phyloP scores from a whole-genome alignment of 2,113 vertebrate genomes.

The Desmodus rotundus region DNA sequence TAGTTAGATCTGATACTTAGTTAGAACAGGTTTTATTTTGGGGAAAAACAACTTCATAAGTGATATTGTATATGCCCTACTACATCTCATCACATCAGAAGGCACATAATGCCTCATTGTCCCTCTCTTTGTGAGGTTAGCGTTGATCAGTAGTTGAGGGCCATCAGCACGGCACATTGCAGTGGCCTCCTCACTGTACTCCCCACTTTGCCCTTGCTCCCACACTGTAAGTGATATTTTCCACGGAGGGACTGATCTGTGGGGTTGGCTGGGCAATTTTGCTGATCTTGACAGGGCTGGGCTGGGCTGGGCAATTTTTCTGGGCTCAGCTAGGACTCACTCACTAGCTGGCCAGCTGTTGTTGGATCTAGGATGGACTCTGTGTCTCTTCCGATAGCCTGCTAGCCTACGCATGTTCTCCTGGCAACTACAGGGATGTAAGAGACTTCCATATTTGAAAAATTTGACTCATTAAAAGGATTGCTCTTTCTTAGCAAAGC shows the following conservation, averaged over 20 bases:
- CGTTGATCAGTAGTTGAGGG: not conserved
- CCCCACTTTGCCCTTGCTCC: not conserved
- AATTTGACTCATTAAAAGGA: not conserved
- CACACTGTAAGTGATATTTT: not conserved
- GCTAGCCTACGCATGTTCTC: not conserved
- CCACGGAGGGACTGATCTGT: not conserved
- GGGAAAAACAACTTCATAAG: not conserved
- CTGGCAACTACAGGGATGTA: not conserved
- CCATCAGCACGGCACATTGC: not conserved
- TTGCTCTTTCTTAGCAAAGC: slow-evolving; percentile 36
- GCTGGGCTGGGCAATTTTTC: not conserved
- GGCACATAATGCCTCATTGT: not conserved
- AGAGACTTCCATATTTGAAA: slow-evolving; percentile 29
- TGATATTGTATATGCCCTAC: not conserved
- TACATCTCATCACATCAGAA: not conserved
- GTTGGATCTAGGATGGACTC: not conserved
- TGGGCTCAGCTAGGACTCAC: not conserved
- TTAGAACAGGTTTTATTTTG: not conserved
- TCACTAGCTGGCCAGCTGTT: not conserved
- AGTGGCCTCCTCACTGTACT: not conserved
- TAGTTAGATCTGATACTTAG: not conserved
- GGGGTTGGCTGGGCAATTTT: not conserved
- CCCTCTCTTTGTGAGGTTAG: not conserved
- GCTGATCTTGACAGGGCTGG: not conserved
- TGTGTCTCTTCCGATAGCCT: not conserved